A percentile compares a stretch with the other conserved stretches of the same genome.
Evolutionary conservation across 2,888 invertebrate genomes (phyloP).

Genomic region (Alitta virens): DNA sequence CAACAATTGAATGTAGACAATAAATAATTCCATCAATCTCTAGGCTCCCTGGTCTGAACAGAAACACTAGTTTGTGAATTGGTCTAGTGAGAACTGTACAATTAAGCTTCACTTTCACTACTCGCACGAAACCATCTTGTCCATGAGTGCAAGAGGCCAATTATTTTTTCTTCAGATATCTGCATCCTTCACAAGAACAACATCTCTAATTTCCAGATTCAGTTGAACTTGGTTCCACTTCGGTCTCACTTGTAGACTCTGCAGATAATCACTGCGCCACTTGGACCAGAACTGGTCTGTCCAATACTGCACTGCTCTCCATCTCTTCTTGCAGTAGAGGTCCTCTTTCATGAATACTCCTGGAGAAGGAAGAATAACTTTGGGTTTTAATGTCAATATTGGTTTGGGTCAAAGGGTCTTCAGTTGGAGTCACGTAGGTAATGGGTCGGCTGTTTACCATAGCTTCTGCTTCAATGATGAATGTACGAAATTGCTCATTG

Average conservation of each 20-base stretch:
- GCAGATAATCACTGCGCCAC: conserved; percentile 18
- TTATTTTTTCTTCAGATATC: too few species aligned
- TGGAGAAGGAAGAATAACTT: conserved; percentile 7
- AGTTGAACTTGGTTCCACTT: conserved; percentile 13
- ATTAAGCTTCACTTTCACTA: too few species aligned
- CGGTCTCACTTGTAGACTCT: conserved; percentile 4
- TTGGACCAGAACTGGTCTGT: conserved; percentile 18
- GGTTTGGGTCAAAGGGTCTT: conserved; percentile 16
- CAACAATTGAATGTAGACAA: too few species aligned
- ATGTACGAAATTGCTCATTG: conserved; percentile 23
- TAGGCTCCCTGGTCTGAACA: too few species aligned
- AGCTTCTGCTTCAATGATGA: conserved; percentile 26
- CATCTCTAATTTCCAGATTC: conserved; percentile 10
- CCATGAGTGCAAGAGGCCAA: too few species aligned
- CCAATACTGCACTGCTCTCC: conserved; percentile 16
- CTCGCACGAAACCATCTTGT: too few species aligned
- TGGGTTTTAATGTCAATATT: conserved; percentile 16
- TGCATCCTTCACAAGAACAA: too few species aligned
- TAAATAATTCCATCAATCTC: too few species aligned
- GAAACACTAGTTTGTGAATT: too few species aligned
- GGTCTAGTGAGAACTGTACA: too few species aligned
- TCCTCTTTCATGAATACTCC: conserved; percentile 13
- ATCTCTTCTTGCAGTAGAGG: conserved; percentile 3
- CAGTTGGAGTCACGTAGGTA: conserved; percentile 13
- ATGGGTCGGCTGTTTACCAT: conserved; percentile 30